phyloP scores from a whole-genome alignment of 2,797 vertebrate genomes.

The Sphenopsis melanotis region DNA sequence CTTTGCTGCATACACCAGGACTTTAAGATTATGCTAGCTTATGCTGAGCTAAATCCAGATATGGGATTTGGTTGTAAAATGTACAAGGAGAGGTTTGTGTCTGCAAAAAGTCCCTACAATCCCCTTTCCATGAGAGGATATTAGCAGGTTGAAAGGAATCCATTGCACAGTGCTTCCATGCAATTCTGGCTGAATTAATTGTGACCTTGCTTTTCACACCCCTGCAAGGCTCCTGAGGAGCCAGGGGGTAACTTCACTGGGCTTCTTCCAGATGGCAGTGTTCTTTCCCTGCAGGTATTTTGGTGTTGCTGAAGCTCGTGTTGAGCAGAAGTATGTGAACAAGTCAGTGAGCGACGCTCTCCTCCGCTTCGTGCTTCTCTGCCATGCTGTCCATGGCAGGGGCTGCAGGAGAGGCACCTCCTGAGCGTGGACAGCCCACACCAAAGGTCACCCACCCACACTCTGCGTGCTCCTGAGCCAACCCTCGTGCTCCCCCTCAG shows the following conservation, averaged over 20 bases:
- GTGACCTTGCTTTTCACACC: not conserved
- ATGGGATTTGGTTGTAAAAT: constrained; percentile 13
- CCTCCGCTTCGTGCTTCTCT: rapidly evolving
- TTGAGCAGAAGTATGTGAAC: not conserved
- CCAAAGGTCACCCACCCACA: not conserved
- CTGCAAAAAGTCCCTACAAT: constrained; percentile 1
- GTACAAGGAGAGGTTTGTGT: constrained; percentile 20
- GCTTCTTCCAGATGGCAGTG: not conserved
- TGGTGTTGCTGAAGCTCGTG: not conserved
- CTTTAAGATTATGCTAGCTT: constrained; percentile 48
- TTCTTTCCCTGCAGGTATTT: not conserved
- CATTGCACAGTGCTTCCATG: not conserved
- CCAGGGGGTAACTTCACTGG: not conserved
- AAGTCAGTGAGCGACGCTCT: not conserved
- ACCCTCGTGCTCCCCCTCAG: not conserved
- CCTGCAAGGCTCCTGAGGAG: not conserved
- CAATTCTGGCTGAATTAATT: not conserved
- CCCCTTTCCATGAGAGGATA: not conserved
- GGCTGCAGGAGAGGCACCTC: not conserved
- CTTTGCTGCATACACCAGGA: constrained; percentile 27
- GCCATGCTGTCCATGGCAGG: not conserved
- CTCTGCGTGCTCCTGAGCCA: not conserved
- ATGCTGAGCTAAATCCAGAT: constrained; percentile 36
- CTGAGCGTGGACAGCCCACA: not conserved
- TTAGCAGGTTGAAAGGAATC: not conserved